Evolutionary conservation across 2,797 vertebrate genomes (phyloP), one percentile per base, ranked within the genome.

Genomic region (Xiphophorus birchmanni): DNA sequence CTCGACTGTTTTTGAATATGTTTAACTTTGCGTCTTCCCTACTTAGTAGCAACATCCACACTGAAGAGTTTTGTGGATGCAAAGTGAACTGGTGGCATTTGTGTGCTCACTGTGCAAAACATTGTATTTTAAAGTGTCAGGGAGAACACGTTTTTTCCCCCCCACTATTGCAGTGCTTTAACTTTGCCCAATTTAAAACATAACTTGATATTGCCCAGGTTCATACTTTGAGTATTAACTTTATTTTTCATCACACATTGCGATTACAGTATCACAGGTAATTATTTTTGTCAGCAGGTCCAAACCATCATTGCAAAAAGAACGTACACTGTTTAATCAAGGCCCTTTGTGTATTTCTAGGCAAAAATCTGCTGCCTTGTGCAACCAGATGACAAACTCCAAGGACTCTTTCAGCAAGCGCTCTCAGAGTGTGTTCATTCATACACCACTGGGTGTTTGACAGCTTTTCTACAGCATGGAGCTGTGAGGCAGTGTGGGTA

Each of bases 401-500:
- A 48, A 52, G 18, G 40, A 63, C 71, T 74, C 6, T n/a, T 58
- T 65, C 42, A 40, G 40, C 44, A 60, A 37, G 15, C 76, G 35
- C 37, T 42, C n/a, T 67, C 67, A 45, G 65, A 67, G 73, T 65
- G 76, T 54, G n/a, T 77, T 52, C 67, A 76, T 72, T 77, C 47
- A 54, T 67, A 50, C 29, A 32, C 9, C 40, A n/a, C 44, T 47
- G 47, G 42, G 52, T 74, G 23, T 86, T 63, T 82, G 71, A 73
- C 75, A 75, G 73, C 40, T 42, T 77, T 3, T 12, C 73, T 45
- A 40, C 47, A 52, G 82, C 60, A 71, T 10, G 78, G 77, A 76
- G 74, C 79, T 44, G 52, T 45, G 50, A 80, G 82, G 77, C 21
- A 26, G 83, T 87, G 88, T 84, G 82, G 48, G 78, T 88, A 80